Base-by-base conservation (phyloP, 1,140 invertebrate genomes). In the fruit fly (Drosophila melanogaster) region DNA sequence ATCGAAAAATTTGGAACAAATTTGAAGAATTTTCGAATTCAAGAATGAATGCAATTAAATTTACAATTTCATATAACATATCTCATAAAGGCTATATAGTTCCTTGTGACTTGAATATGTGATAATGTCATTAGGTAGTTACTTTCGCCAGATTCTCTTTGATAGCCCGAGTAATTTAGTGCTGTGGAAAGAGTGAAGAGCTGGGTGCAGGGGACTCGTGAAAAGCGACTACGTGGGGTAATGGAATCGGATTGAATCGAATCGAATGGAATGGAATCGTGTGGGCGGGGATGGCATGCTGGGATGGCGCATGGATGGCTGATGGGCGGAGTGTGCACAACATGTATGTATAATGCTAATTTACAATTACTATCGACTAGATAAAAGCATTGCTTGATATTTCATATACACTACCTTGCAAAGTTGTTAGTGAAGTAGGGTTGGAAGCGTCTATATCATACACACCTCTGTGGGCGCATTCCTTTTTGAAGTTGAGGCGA, bases 391-490 rank as follows among this genome's bases (percentile, higher is more conserved):
- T 76, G 41, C 71, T 87, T 87, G 70, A 78, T 64, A 79, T 89
- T 74, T 91, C 74, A 77, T 92, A 92, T 92, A 92, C 92, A 91
- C 90, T 92, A 92, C 92, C 91, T 92, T 92, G 91, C 90, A 80
- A 78, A 91, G 90, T 83, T 89, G 90, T 91, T 90, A 91, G 84
- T 90, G 89, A 90, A 91, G 91, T 91, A 90, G 90, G 81, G 81
- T 92, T 92, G 87, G 90, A 90, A 90, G 90, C 90, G 87, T 92
- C 85, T 90, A 91, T 92, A 90, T 92, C 93, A 94, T 94, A 94
- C 95, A 96, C 95, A 97, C 96, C 96, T 95, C 96, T 95, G 93
- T 96, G 95, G 92, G 96, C 95, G 94, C 98, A 99, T 94, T 98
- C 96, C 95, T 99, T 99, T 93, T 97, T 95, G 81, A 99, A 94